Conservation (phyloP, 1,140 invertebrate species). For the Saccostrea glomerata region DNA sequence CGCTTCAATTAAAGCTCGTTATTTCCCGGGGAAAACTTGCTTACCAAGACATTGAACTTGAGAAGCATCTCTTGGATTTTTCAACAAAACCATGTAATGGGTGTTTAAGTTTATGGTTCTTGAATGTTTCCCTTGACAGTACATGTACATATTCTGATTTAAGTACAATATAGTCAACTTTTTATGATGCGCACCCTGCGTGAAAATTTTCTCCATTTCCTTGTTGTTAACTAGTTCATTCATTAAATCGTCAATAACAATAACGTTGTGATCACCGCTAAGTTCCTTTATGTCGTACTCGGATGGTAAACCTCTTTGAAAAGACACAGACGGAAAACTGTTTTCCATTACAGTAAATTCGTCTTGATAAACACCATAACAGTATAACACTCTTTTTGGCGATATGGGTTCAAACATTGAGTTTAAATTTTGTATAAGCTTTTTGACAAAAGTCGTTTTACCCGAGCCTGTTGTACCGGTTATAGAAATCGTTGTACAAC, state of each 20-base stretch:
- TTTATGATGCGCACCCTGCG: constrained; percentile 41
- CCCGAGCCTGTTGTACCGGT: too few species aligned
- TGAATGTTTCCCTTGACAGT: constrained; percentile 4
- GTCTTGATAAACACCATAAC: neutral
- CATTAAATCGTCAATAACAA: neutral
- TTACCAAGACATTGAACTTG: neutral
- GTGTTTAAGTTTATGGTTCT: constrained; percentile 50
- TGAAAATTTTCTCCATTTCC: too few species aligned
- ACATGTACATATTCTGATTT: neutral
- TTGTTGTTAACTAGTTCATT: too few species aligned
- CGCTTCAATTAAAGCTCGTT: too few species aligned
- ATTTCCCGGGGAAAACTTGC: constrained; percentile 39
- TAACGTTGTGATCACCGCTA: too few species aligned
- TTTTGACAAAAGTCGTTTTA: neutral
- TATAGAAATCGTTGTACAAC: too few species aligned
- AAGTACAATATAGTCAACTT: constrained; percentile 40
- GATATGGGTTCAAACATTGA: neutral
- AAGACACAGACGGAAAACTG: neutral
- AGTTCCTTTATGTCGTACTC: too few species aligned
- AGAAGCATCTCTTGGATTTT: constrained; percentile 45
- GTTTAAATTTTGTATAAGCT: neutral
- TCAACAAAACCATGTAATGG: constrained; percentile 47
- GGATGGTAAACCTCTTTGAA: neutral
- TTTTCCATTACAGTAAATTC: neutral
- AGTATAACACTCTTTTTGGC: neutral